phyloP scores from a whole-genome alignment of 2,888 invertebrate genomes.

The Cosmia pyralina region DNA sequence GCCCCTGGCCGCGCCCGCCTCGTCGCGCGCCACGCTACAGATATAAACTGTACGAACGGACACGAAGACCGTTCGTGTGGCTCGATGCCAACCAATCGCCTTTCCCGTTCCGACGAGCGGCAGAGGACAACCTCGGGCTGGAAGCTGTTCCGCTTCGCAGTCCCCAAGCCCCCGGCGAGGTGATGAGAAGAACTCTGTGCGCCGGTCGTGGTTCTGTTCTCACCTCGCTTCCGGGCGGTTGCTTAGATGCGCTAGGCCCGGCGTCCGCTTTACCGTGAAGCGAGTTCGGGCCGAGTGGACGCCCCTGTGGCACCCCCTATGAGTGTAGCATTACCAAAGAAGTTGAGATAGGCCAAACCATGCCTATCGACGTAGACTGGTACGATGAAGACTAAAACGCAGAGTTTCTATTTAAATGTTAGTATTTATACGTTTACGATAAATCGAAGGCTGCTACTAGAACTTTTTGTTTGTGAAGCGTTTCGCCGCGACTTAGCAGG shows the following conservation, averaged over 20 bases:
- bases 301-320: slow-evolving; percentile 59
- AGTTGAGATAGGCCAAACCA: slow-evolving; percentile 67
- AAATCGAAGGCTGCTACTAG: slow-evolving; percentile 84
- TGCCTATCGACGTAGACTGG: slow-evolving; percentile 67
- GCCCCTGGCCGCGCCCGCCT: slow-evolving; percentile 70
- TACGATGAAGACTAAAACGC: slow-evolving; percentile 71
- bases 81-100: slow-evolving; percentile 35
- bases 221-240: slow-evolving; percentile 56
- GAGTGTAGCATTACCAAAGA: slow-evolving; percentile 81
- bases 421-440: slow-evolving; percentile 74
- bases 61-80: slow-evolving; percentile 24
- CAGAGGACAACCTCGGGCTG: slow-evolving; percentile 17
- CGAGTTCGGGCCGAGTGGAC: slow-evolving; percentile 46
- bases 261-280: slow-evolving; percentile 48
- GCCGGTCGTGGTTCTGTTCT: slow-evolving; percentile 40
- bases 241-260: slow-evolving; percentile 72
- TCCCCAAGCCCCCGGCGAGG: slow-evolving; percentile 14
- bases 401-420: slow-evolving; percentile 83
- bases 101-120: slow-evolving; percentile 2
- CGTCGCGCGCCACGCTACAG: slow-evolving; percentile 77
- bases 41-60: slow-evolving; percentile 71
- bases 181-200: slow-evolving; percentile 15
- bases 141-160: slow-evolving; percentile 26
- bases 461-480: slow-evolving; percentile 74
- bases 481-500: slow-evolving; percentile 67